Percentiles rank a stretch among this genome's conserved stretches.
Evolutionary conservation across 2,797 vertebrate genomes (phyloP).

Genomic region (Thamnophis elegans): DNA sequence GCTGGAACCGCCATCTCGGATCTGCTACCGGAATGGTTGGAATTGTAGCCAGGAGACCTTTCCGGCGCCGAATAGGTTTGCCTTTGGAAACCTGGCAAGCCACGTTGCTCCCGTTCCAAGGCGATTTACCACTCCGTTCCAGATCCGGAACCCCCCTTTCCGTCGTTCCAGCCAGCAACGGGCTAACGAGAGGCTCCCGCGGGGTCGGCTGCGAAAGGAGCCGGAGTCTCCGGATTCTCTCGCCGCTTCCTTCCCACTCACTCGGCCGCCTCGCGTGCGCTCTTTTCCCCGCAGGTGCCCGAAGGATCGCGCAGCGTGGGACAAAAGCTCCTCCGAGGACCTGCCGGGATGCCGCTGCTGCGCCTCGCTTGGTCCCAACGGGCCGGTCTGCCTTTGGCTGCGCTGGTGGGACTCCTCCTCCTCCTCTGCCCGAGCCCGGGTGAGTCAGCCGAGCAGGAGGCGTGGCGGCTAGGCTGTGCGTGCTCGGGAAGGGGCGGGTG

Average conservation of each 20-base stretch:
- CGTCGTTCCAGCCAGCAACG: neutral
- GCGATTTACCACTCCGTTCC: neutral
- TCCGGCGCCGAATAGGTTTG: neutral
- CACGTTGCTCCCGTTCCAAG: neutral
- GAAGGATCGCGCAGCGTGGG: neutral
- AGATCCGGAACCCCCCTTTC: neutral
- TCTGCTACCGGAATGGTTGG: neutral
- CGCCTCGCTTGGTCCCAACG: constrained; percentile 8
- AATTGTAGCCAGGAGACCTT: neutral
- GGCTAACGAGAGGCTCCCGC: neutral
- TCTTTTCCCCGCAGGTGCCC: constrained; percentile 23
- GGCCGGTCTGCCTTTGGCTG: constrained; percentile 5
- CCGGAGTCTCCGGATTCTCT: neutral
- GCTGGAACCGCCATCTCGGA: neutral
- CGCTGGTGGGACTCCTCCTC: constrained; percentile 49
- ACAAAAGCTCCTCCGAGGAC: neutral
- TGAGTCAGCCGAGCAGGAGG: constrained; percentile 43
- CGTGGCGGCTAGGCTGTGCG: neutral
- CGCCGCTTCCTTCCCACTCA: neutral
- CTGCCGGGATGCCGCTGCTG: constrained; percentile 14
- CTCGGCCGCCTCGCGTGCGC: neutral
- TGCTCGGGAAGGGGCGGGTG: neutral
- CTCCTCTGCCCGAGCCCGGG: constrained; percentile 66
- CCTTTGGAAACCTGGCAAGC: neutral
- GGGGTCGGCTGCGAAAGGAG: neutral